Evolutionary conservation across 2,797 vertebrate genomes (phyloP).

Genomic region (Lemur catta): DNA sequence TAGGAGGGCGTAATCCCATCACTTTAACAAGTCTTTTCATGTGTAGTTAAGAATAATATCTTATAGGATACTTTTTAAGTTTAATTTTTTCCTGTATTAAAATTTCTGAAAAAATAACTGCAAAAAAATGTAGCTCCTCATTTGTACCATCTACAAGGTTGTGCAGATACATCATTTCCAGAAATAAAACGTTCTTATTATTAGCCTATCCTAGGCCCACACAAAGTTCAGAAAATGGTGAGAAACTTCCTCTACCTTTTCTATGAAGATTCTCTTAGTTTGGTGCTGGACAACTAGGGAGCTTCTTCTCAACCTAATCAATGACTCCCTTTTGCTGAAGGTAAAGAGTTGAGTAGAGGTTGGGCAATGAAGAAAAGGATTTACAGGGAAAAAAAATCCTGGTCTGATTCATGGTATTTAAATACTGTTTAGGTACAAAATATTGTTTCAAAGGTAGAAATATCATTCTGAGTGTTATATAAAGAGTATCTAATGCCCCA

Average conservation of each 20-base stretch:
- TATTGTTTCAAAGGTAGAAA: not conserved
- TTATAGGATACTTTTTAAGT: not conserved
- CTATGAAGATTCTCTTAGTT: not conserved
- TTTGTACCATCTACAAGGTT: not conserved
- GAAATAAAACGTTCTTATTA: not conserved
- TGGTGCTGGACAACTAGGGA: not conserved
- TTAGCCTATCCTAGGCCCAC: not conserved
- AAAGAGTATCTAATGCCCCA: not conserved
- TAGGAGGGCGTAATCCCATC: not conserved
- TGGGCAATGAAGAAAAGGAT: not conserved
- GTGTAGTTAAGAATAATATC: not conserved
- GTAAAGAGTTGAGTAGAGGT: not conserved
- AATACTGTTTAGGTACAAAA: not conserved
- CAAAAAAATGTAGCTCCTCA: not conserved
- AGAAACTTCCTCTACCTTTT: not conserved
- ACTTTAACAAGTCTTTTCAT: not conserved
- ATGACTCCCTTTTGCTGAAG: not conserved
- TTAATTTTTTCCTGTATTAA: not conserved
- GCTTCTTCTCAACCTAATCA: not conserved
- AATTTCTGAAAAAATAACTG: not conserved
- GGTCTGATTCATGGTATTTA: not conserved
- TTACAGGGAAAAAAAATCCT: not conserved
- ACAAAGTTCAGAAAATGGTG: not conserved
- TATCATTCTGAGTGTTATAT: slow-evolving; percentile 13
- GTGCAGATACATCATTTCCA: not conserved